A percentile compares a stretch with the other conserved stretches of the same genome.
These are phyloP conservation scores for Thyatira batis DNA, from an alignment of 2,888 invertebrate genomes.

Conservation along the genomic window DNA sequence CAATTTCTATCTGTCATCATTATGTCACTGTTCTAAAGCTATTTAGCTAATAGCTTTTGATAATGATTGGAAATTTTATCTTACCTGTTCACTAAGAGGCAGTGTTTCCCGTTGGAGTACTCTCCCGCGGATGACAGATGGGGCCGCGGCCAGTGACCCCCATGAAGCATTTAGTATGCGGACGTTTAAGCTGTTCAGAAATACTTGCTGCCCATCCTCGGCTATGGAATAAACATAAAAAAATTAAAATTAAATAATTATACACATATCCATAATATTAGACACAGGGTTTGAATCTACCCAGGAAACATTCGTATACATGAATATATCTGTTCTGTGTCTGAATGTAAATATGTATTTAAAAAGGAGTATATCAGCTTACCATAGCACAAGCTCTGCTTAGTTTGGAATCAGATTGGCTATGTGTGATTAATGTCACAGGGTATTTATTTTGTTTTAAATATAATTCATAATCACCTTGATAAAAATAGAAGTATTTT, in stretches of 20 bases:
- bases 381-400: too few relatives aligned
- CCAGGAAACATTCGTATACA: neutral
- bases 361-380: too few relatives aligned
- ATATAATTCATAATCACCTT: constrained; percentile 80
- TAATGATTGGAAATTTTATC: neutral
- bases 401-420: neutral
- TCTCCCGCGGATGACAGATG: constrained; percentile 86
- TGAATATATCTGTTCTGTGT: too few relatives aligned
- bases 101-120: constrained; percentile 94
- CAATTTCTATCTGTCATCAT: too few relatives aligned
- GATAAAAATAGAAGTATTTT: constrained; percentile 91
- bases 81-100: constrained; percentile 87
- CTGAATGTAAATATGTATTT: too few relatives aligned
- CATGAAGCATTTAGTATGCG: constrained; percentile 94
- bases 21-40: too few relatives aligned
- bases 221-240: constrained; percentile 76
- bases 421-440: too few relatives aligned
- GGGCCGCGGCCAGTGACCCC: constrained; percentile 90
- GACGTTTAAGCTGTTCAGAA: constrained; percentile 94
- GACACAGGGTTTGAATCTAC: too few relatives aligned
- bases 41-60: too few relatives aligned
- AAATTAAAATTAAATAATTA: constrained; percentile 2
- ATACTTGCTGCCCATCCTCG: constrained; percentile 95
- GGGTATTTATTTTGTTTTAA: too few relatives aligned
- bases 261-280: too few relatives aligned